Evolutionary conservation across 2,797 vertebrate species (phyloP).

Genomic region (Paramormyrops hopkinsi): DNA sequence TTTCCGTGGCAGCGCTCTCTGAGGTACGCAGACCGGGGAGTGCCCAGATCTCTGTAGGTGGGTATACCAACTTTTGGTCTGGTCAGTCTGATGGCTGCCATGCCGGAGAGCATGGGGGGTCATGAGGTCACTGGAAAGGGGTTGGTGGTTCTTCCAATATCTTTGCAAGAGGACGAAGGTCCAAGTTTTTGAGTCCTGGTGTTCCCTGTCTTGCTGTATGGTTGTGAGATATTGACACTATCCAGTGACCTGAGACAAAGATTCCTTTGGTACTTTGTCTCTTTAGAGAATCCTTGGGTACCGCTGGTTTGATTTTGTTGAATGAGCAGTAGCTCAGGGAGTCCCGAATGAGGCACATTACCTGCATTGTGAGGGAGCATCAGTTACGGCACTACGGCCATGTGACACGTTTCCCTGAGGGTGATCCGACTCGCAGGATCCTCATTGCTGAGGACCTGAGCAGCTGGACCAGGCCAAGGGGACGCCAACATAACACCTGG

Average conservation of each 20-base stretch:
- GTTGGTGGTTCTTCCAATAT: not conserved
- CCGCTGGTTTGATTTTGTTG: not conserved
- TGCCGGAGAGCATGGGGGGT: not conserved
- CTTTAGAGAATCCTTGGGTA: not conserved
- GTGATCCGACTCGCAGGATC: not conserved
- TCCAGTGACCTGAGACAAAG: not conserved
- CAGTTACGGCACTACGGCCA: not conserved
- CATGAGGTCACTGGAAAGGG: not conserved
- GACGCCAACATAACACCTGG: not conserved
- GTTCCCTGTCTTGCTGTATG: not conserved
- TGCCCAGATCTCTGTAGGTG: not conserved
- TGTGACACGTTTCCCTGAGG: not conserved
- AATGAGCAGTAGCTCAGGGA: not conserved
- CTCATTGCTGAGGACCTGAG: not conserved
- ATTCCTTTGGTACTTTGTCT: not conserved
- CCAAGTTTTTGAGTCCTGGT: not conserved
- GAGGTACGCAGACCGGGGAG: not conserved
- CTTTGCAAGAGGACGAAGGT: not conserved
- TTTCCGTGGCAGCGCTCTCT: not conserved
- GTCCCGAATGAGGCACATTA: not conserved
- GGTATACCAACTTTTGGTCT: not conserved
- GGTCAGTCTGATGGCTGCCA: not conserved
- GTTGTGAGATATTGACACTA: not conserved
- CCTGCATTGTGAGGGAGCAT: not conserved
- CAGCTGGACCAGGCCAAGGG: not conserved